A percentile compares a stretch with the other conserved stretches of the same genome.
Conservation (phyloP, 2,888 invertebrate genomes). For the Nemotelus pantherinus region DNA sequence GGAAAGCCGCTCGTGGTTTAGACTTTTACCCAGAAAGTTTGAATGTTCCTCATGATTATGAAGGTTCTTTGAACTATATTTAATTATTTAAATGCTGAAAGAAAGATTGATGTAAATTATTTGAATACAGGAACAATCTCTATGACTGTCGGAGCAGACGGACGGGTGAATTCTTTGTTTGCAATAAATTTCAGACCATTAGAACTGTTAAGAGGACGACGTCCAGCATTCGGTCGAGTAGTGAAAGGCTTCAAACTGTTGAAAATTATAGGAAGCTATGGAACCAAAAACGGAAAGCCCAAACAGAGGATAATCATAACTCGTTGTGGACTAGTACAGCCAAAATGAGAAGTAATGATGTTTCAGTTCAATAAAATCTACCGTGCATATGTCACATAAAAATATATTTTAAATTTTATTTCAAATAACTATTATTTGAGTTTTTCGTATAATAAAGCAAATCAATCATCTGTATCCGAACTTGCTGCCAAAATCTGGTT, state of each 20-base stretch:
- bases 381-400: too few relatives aligned
- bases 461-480: constrained; percentile 68
- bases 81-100: not conserved
- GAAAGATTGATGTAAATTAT: not conserved
- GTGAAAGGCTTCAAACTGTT: constrained; percentile 56
- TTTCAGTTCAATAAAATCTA: too few relatives aligned
- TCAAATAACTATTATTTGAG: too few relatives aligned
- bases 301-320: constrained; percentile 55
- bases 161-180: constrained; percentile 55
- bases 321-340: constrained; percentile 56
- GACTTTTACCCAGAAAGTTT: constrained; percentile 47
- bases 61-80: constrained; percentile 25
- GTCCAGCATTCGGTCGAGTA: constrained; percentile 59
- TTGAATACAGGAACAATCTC: constrained; percentile 46
- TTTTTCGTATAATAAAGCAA: constrained; percentile 23
- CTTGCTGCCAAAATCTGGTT: constrained; percentile 74
- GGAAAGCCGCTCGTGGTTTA: constrained; percentile 20
- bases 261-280: constrained; percentile 56
- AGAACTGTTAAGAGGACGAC: constrained; percentile 54
- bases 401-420: too few relatives aligned
- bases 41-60: constrained; percentile 40
- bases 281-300: constrained; percentile 58
- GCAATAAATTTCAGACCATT: constrained; percentile 60
- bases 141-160: constrained; percentile 51
- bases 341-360: constrained; percentile 16